A percentile compares a stretch with the other conserved stretches of the same genome.
Conservation (phyloP, 1,140 invertebrate species). For the Amphibalanus amphitrite region DNA sequence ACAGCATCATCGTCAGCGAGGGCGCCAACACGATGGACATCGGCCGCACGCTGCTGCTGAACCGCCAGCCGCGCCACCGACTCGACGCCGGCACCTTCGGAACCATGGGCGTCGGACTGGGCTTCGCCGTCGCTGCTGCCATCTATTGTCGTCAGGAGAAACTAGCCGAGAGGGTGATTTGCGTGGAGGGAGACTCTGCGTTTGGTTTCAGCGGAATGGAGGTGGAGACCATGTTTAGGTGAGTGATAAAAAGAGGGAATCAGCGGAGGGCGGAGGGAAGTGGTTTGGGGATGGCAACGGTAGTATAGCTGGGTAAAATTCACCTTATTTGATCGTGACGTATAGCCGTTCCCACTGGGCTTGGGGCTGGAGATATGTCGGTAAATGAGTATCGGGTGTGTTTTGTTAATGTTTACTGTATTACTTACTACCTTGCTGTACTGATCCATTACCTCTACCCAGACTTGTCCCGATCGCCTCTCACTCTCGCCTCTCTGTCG, state of each 20-base stretch:
- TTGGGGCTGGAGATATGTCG: no score
- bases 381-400: no score
- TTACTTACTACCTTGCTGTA: no score
- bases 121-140: constrained; percentile 82
- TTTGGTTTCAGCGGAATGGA: constrained; percentile 98
- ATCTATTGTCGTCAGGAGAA: constrained; percentile 65
- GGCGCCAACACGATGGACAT: constrained; percentile 98
- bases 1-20: constrained; percentile 89
- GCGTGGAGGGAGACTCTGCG: constrained; percentile 83
- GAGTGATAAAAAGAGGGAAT: no score
- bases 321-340: no score
- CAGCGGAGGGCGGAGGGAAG: no score
- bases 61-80: constrained; percentile 25
- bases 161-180: constrained; percentile 61
- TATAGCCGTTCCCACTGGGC: no score
- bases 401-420: no score
- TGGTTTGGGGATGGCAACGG: no score
- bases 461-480: no score
- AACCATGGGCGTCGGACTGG: constrained; percentile 90
- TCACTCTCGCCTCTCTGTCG: not conserved
- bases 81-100: constrained; percentile 55
- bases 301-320: no score
- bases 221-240: constrained; percentile 66
- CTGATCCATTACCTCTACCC: no score
- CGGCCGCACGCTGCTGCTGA: constrained; percentile 68